phyloP scores from a whole-genome alignment of 2,113 vertebrate species.

The Henicopernis longicauda region DNA sequence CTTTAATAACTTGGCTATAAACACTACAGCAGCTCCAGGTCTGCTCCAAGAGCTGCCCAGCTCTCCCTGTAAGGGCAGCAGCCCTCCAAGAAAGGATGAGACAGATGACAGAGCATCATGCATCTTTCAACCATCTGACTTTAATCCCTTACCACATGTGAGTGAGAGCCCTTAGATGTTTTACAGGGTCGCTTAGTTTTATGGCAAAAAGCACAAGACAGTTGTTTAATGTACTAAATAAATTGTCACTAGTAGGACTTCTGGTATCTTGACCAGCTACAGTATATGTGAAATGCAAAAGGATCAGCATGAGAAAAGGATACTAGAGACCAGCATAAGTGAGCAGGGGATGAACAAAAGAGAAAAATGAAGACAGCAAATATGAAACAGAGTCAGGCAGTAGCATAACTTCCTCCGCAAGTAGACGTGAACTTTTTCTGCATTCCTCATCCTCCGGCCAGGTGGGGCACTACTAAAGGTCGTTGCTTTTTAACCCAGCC shows the following conservation, averaged over 20 bases:
- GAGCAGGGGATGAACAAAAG: conserved; percentile 30
- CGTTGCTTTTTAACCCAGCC: background rate
- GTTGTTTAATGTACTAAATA: background rate
- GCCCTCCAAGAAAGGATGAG: background rate
- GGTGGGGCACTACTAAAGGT: background rate
- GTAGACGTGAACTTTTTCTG: background rate
- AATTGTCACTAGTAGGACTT: background rate
- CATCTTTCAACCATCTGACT: background rate
- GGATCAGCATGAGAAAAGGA: conserved; percentile 30
- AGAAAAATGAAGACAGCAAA: conserved; percentile 4
- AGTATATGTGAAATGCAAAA: background rate
- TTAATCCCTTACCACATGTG: background rate
- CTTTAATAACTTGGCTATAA: background rate
- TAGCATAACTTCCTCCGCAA: background rate
- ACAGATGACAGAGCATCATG: background rate
- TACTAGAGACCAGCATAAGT: background rate
- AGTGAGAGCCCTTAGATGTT: background rate
- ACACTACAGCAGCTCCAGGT: background rate
- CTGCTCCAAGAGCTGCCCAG: background rate
- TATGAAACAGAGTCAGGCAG: background rate
- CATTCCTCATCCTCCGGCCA: background rate
- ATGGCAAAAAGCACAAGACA: background rate
- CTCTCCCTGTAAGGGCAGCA: background rate
- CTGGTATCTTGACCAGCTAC: background rate
- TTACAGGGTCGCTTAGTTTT: conserved; percentile 30